Evolutionary conservation across 2,797 vertebrate species (phyloP).

Genomic region (Megalops cyprinoides): DNA sequence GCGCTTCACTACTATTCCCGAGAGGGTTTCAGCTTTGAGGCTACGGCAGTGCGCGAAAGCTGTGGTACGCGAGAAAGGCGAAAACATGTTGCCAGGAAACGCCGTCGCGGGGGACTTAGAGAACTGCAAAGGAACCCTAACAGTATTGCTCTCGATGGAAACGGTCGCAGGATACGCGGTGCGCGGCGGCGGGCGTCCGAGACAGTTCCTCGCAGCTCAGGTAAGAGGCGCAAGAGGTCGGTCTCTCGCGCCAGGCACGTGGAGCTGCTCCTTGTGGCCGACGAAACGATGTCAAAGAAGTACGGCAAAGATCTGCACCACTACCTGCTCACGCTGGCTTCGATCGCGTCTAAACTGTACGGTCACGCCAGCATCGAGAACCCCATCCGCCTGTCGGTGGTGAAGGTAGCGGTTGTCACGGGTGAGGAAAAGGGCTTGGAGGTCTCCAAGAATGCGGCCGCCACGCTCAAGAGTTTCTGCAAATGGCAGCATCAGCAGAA

Average conservation of each 20-base stretch:
- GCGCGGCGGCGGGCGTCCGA: slow-evolving; percentile 44
- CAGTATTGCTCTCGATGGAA: not conserved
- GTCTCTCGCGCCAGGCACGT: slow-evolving; percentile 89
- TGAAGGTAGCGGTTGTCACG: slow-evolving; percentile 80
- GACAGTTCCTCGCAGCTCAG: not conserved
- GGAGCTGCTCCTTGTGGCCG: slow-evolving; percentile 94
- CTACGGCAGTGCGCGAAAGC: slow-evolving; percentile 49
- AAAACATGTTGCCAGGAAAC: slow-evolving; percentile 40
- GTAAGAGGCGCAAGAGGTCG: slow-evolving; percentile 74
- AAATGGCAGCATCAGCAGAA: slow-evolving; percentile 98
- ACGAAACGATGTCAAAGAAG: slow-evolving; percentile 87
- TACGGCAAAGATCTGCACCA: slow-evolving; percentile 91
- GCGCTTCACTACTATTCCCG: slow-evolving; percentile 76
- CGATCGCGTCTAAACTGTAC: slow-evolving; percentile 92
- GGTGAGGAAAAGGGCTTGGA: slow-evolving; percentile 89
- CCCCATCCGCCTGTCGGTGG: slow-evolving; percentile 90
- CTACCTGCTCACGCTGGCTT: slow-evolving; percentile 91
- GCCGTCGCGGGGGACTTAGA: slow-evolving; percentile 33
- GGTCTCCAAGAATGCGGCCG: slow-evolving; percentile 89
- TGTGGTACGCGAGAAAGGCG: slow-evolving; percentile 63
- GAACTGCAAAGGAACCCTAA: slow-evolving; percentile 22
- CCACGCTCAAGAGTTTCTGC: slow-evolving; percentile 95
- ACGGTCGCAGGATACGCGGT: slow-evolving; percentile 31
- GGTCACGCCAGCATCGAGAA: slow-evolving; percentile 97
- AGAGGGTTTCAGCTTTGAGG: slow-evolving; percentile 77